Conservation (phyloP, 2,888 invertebrate species). For the Yponomeuta plumbellus region DNA sequence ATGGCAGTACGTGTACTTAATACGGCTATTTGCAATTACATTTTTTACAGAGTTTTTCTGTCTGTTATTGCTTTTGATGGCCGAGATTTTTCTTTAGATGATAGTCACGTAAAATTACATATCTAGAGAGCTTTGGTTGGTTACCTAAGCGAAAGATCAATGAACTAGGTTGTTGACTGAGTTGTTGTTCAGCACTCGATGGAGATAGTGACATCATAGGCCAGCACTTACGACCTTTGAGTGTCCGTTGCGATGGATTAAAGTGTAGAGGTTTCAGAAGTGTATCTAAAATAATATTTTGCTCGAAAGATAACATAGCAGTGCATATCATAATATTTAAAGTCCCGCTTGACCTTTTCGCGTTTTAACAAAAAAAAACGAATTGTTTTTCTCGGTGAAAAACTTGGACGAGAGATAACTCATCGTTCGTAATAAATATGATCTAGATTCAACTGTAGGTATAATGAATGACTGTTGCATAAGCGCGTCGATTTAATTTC, state of each 20-base stretch:
- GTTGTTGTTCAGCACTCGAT: not conserved
- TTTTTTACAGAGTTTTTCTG: not conserved
- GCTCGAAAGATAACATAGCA: too few species aligned
- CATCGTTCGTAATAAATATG: too few species aligned
- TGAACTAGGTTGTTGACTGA: not conserved
- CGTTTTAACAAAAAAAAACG: not conserved
- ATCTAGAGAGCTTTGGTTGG: not conserved
- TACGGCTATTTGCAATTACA: not conserved
- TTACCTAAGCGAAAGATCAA: not conserved
- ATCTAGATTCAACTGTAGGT: too few species aligned
- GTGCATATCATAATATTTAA: too few species aligned
- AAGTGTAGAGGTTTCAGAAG: too few species aligned
- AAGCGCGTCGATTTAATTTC: too few species aligned
- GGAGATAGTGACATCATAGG: not conserved
- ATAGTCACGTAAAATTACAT: too few species aligned
- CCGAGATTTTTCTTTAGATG: too few species aligned
- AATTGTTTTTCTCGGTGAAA: not conserved
- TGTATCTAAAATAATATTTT: too few species aligned
- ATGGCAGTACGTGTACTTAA: not conserved
- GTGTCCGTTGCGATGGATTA: too few species aligned
- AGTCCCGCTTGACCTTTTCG: not conserved
- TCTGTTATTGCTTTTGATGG: not conserved
- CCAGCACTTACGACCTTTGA: not conserved
- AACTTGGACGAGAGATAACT: not conserved
- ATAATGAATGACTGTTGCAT: too few species aligned